Evolutionary conservation across 2,113 vertebrate species (phyloP), one percentile per base, ranked within the genome.

Genomic region (Bubo scandiacus): DNA sequence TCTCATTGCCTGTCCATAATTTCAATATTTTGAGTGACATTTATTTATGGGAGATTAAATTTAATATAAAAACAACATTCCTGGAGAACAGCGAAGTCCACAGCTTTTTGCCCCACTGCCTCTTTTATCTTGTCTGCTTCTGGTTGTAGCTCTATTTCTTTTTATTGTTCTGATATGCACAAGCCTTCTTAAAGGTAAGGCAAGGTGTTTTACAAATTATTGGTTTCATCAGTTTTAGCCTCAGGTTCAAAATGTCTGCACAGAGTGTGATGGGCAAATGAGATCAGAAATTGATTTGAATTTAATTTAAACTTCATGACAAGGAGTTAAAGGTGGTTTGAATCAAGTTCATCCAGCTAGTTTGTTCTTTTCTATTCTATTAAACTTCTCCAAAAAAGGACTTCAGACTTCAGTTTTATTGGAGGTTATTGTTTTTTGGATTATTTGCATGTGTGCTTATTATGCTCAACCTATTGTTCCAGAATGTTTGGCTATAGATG

Each of bases 271-370:
- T 85, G 66, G 25, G 30, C 58, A 82, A 34, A 68, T 75, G 62
- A 91, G 66, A 79, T 94, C 61, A 84, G 72, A 94, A 88, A 79
- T 65, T 88, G 57, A 72, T 92, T 72, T 84, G 70, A 83, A 88
- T 91, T 93, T 86, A 81, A 75, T 94, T 95, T 92, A 65, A 95
- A 78, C 52, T 52, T 43, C 0, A 2, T 75, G 80, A 86, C 88
- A 95, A 75, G 65, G 52, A 88, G 9, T 57, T 43, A 94, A 81
- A 38, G 32, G 81, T 91, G 25, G 61, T 88, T 81, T 85, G 21
- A 79, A 81, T 65, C 32, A 70, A 66, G 34, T 78, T 92, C 38
- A 75, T 85, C 29, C 55, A 63, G 45, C 16, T 45, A 20, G 5
- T n/a, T 79, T 88, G 34, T 27, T 57, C 4, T 81, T 77, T 81